Evolutionary conservation across 2,888 invertebrate genomes (phyloP).

Genomic region (Chymomyza caudatula): DNA sequence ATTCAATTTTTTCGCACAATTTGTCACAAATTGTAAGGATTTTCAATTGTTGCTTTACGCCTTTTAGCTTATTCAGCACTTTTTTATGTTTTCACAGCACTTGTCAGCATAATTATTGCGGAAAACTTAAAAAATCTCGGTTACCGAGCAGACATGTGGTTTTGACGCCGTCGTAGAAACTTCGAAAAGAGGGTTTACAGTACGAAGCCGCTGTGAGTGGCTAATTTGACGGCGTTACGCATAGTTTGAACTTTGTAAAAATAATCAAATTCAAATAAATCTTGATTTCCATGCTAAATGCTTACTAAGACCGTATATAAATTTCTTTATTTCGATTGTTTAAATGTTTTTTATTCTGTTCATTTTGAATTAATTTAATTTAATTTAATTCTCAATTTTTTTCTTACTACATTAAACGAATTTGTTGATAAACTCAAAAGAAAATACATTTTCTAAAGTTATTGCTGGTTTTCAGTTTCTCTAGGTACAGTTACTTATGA

Average conservation of each 20-base stretch:
- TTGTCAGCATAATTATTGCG: constrained; percentile 74
- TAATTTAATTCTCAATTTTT: no score
- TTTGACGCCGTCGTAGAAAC: constrained; percentile 84
- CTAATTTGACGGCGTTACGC: not conserved
- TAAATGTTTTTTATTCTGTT: no score
- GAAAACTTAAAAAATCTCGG: constrained; percentile 68
- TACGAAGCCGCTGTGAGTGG: constrained; percentile 32
- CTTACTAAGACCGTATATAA: no score
- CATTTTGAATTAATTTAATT: no score
- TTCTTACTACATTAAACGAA: no score
- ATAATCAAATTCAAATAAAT: no score
- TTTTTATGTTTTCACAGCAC: constrained; percentile 69
- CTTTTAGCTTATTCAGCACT: constrained; percentile 56
- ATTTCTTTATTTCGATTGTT: no score
- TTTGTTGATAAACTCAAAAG: no score
- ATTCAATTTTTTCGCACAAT: constrained; percentile 40
- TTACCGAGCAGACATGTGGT: constrained; percentile 81
- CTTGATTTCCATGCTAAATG: no score
- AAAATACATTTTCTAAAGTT: no score
- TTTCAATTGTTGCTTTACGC: constrained; percentile 61
- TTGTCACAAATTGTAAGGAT: constrained; percentile 54
- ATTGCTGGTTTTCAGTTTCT: no score
- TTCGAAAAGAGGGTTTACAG: constrained; percentile 78
- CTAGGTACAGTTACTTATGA: no score
- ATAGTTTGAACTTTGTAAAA: not conserved